phyloP scores from a whole-genome alignment of 1,140 invertebrate species.

The Pogonus chalceus region DNA sequence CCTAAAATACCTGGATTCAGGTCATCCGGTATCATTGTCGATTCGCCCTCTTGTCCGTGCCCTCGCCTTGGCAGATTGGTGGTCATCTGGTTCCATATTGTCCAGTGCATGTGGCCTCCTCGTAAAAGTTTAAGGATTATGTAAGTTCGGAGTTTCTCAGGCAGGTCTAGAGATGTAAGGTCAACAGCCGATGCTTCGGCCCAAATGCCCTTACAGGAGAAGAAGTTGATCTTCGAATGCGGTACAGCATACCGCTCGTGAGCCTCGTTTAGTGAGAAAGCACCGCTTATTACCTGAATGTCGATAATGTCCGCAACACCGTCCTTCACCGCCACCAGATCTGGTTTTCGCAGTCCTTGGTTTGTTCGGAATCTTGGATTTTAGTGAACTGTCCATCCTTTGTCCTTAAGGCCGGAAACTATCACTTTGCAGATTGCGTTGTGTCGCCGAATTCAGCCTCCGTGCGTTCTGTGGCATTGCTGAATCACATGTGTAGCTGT shows the following conservation, averaged over 20 bases:
- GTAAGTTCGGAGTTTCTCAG: background rate
- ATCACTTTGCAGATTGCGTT: conserved; percentile 18
- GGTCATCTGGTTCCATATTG: conserved; percentile 20
- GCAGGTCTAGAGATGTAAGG: conserved; percentile 13
- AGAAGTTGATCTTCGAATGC: background rate
- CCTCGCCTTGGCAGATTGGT: background rate
- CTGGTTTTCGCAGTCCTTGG: conserved; percentile 17
- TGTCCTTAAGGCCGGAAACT: background rate
- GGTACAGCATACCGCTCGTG: background rate
- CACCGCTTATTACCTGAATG: conserved; percentile 17
- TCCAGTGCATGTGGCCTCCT: conserved; percentile 18
- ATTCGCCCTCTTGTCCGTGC: background rate
- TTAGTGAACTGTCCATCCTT: conserved; percentile 11
- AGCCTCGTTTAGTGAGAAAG: conserved; percentile 8
- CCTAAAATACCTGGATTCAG: too few species aligned
- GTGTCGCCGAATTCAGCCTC: conserved; percentile 28
- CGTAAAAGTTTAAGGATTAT: conserved; percentile 17
- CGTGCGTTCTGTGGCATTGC: conserved; percentile 30
- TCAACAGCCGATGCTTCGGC: conserved; percentile 17
- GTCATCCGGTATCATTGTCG: too few species aligned
- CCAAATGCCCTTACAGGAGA: conserved; percentile 8
- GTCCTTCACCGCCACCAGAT: conserved; percentile 16
- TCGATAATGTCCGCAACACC: conserved; percentile 15
- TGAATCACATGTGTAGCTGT: conserved; percentile 33
- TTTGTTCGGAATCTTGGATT: conserved; percentile 15